Evolutionary conservation across 2,888 invertebrate species (phyloP), one percentile per base, ranked within the genome.

Genomic region (Chouioia cunea): DNA sequence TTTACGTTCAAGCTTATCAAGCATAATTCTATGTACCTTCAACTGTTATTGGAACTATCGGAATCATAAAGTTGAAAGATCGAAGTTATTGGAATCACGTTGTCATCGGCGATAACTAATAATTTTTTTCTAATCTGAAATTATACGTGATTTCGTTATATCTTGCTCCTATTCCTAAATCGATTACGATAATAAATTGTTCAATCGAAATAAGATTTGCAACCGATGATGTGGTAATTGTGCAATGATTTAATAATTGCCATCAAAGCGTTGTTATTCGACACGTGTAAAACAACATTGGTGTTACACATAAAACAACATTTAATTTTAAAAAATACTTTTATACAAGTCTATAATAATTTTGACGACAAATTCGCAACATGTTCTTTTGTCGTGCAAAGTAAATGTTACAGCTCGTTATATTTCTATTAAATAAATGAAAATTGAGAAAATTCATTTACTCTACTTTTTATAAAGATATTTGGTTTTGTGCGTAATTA

Each of bases 61-160:
- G 78, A 77, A 71, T 81, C 79, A 71, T 79, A 74, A 78, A 79
- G 79, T 77, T 80, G 80, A 70, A 79, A 75, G 77, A 81, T 81
- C 75, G 80, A 80, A 77, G 81, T 81, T 81, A 84, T 81, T 60
- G 83, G 81, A 78, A 82, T 82, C 76, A 81, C 78, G 76, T 76
- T 81, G 75, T 82, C 83, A 76, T 83, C 83, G 74, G 79, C 76
- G 79, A 77, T 82, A 78, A 78, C 81, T 76, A 75, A 80, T 75
- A 83, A 81, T 73, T 79, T 77, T 79, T 79, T 81, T 73, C 77
- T 80, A 63, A 79, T 81, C 81, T 82, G 81, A 77, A 81, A 81
- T 77, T 72, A 72, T 72, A 74, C 47, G 27, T 22, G 20, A 2
- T 12, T 36, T 27, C 52, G n/a, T 20, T 10, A 23, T 12, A 54